Percentiles rank a stretch among this genome's conserved stretches.
Evolutionary conservation across 2,797 vertebrate species (phyloP).

Genomic region (Aeoliscus strigatus): DNA sequence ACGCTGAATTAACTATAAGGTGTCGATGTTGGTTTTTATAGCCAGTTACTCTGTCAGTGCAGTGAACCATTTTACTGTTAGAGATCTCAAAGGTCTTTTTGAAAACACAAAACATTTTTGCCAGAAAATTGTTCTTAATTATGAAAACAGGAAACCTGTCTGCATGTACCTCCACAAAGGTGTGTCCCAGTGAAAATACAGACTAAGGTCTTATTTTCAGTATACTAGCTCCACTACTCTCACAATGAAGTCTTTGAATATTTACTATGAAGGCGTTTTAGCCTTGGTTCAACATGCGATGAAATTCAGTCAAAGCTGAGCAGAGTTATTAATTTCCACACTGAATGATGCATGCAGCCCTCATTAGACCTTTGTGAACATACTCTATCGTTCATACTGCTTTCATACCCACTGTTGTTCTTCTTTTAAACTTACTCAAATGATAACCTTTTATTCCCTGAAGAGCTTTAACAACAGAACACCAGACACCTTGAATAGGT

Average conservation of each 20-base stretch:
- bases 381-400: constrained; percentile 1
- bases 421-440: constrained; percentile 32
- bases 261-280: constrained; percentile 8
- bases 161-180: too few species aligned
- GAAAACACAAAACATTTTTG: too few species aligned
- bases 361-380: constrained; percentile 15
- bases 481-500: constrained; percentile 47
- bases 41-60: too few species aligned
- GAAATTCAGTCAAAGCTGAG: constrained; percentile 13
- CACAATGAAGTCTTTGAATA: constrained; percentile 23
- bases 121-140: too few species aligned
- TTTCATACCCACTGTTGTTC: constrained; percentile 16
- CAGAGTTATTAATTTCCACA: constrained; percentile 34
- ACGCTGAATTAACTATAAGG: constrained; percentile 8
- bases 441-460: constrained; percentile 35
- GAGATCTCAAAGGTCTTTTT: too few species aligned
- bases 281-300: constrained; percentile 12
- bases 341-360: constrained; percentile 19
- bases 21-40: constrained; percentile 3
- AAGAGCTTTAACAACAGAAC: constrained; percentile 45
- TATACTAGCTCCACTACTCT: too few species aligned
- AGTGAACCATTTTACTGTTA: too few species aligned
- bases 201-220: too few species aligned
- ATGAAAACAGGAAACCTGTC: too few species aligned
- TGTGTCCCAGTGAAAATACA: too few species aligned